phyloP scores from a whole-genome alignment of 1,140 invertebrate genomes.

The Listronotus oregonensis region DNA sequence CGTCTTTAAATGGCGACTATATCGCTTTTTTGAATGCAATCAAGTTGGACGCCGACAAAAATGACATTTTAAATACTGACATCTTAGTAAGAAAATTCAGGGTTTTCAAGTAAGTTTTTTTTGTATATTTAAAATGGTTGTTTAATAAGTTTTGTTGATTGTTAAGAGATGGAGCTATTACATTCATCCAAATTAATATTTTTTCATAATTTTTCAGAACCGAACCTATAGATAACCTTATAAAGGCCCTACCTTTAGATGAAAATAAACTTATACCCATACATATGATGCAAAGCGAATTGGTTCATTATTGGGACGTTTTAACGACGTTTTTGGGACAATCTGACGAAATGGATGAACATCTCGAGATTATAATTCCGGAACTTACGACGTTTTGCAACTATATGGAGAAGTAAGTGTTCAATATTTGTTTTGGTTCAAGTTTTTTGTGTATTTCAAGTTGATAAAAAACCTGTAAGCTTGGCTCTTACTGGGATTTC shows the following conservation, averaged over 20 bases:
- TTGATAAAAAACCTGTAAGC: too few species aligned
- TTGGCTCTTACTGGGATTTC: too few species aligned
- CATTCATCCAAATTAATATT: too few species aligned
- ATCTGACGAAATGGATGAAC: slow-evolving; percentile 46
- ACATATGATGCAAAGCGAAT: slow-evolving; percentile 60
- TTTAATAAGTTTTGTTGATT: background rate
- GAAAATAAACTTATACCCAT: slow-evolving; percentile 40
- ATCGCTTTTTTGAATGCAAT: slow-evolving; percentile 65
- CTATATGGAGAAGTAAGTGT: slow-evolving; percentile 54
- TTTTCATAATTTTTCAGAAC: slow-evolving; percentile 28
- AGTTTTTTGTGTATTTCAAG: too few species aligned
- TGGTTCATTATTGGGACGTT: slow-evolving; percentile 65
- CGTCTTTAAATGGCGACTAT: slow-evolving; percentile 64
- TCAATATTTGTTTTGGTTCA: slow-evolving; percentile 37
- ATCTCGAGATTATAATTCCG: slow-evolving; percentile 58
- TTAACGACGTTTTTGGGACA: slow-evolving; percentile 58
- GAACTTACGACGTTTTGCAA: slow-evolving; percentile 59
- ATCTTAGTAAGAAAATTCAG: slow-evolving; percentile 55
- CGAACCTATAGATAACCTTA: slow-evolving; percentile 28
- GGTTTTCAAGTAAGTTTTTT: slow-evolving; percentile 54
- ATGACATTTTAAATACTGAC: slow-evolving; percentile 53
- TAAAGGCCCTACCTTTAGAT: slow-evolving; percentile 36
- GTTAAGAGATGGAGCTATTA: background rate
- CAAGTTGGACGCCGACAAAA: slow-evolving; percentile 65
- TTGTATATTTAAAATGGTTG: background rate